These are phyloP conservation scores for Epizoanthus rinbou DNA, from an alignment of 92 coral and sea anemone species.

Conservation along the genomic window DNA sequence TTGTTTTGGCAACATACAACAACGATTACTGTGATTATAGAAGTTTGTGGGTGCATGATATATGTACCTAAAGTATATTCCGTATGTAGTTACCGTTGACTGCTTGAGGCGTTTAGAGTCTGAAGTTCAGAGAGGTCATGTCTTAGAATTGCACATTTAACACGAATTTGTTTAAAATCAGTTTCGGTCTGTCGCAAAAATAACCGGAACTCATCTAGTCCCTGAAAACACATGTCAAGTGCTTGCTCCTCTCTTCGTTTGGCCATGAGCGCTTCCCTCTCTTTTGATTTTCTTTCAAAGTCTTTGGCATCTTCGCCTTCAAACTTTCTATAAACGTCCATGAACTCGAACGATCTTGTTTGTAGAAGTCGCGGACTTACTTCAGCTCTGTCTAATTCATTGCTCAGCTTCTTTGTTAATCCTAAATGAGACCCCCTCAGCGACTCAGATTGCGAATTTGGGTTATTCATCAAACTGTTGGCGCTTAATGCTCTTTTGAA, in stretches of 20 bases:
- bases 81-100: too few species aligned
- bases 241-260: slow-evolving; percentile 32
- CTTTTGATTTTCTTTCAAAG: slow-evolving; percentile 22
- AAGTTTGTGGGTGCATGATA: too few species aligned
- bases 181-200: slow-evolving; percentile 19
- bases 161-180: slow-evolving; percentile 39
- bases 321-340: slow-evolving; percentile 34
- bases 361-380: slow-evolving; percentile 14
- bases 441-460: neutral
- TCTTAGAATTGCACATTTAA: slow-evolving; percentile 31
- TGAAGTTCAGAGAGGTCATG: slow-evolving; percentile 32
- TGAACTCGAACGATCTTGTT: slow-evolving; percentile 33
- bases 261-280: slow-evolving; percentile 31
- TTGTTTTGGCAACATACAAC: too few species aligned
- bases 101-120: slow-evolving; percentile 7
- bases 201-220: slow-evolving; percentile 34
- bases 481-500: neutral
- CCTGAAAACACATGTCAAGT: slow-evolving; percentile 13
- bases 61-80: too few species aligned
- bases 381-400: neutral
- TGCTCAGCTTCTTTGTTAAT: neutral
- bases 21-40: too few species aligned
- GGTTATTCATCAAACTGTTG: neutral
- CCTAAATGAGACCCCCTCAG: neutral
- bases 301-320: slow-evolving; percentile 30